These are phyloP conservation scores for Lepus oiostolus DNA, from an alignment of 2,797 vertebrate genomes.

Conservation along the genomic window DNA sequence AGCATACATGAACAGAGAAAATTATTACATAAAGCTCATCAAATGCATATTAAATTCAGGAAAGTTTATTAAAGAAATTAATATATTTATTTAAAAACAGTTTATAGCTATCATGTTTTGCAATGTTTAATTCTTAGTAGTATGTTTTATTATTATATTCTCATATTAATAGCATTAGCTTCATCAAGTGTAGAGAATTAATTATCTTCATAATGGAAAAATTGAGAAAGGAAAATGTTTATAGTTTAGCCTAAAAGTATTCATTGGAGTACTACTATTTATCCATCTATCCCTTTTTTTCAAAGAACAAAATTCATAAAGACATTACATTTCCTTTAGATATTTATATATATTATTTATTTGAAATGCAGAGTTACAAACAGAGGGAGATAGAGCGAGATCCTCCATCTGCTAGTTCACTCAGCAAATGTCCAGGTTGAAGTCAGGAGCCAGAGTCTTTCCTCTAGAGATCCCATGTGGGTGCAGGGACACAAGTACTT, in stretches of 20 bases:
- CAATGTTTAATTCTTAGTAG: background rate
- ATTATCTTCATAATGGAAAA: background rate
- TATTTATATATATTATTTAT: too few relatives aligned
- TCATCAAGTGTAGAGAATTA: background rate
- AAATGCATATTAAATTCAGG: background rate
- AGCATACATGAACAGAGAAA: background rate
- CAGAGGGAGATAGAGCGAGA: too few relatives aligned
- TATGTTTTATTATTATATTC: background rate
- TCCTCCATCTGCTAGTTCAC: too few relatives aligned
- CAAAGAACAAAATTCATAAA: constrained; percentile 14
- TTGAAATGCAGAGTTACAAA: too few relatives aligned
- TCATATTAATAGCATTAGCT: background rate
- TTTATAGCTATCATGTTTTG: background rate
- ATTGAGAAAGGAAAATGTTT: background rate
- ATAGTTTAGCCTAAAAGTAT: background rate
- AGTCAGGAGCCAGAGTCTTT: too few relatives aligned
- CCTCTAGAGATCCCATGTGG: too few relatives aligned
- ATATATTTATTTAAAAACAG: background rate
- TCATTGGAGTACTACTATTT: background rate
- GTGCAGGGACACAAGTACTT: too few relatives aligned
- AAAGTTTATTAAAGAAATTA: background rate
- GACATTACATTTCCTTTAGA: too few relatives aligned
- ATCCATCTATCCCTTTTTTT: background rate
- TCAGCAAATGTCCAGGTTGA: too few relatives aligned
- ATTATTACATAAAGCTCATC: background rate